A percentile compares a stretch with the other conserved stretches of the same genome.
These are phyloP conservation scores for Physocephala rufipes DNA, from an alignment of 2,888 invertebrate species.

Conservation along the genomic window DNA sequence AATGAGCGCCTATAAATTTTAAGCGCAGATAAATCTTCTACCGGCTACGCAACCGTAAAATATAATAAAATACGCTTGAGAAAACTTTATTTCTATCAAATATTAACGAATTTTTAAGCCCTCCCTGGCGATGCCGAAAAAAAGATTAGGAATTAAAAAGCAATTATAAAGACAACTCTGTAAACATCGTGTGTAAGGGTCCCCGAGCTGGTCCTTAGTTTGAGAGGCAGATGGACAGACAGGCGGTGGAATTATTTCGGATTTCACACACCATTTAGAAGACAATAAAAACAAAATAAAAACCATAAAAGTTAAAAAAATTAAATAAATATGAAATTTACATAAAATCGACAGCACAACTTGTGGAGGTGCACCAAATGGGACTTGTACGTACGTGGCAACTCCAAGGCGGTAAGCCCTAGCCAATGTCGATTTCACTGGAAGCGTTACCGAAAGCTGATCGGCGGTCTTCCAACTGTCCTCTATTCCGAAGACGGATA, in stretches of 20 bases:
- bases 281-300: constrained; percentile 54
- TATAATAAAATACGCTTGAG: constrained; percentile 28
- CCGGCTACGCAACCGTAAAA: constrained; percentile 10
- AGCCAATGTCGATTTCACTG: too few relatives aligned
- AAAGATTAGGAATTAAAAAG: constrained; percentile 61
- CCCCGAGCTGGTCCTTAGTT: neutral
- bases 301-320: constrained; percentile 9
- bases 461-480: constrained; percentile 22
- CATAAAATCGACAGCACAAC: constrained; percentile 53
- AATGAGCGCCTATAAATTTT: constrained; percentile 24
- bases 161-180: constrained; percentile 61
- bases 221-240: neutral
- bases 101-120: too few relatives aligned
- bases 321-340: constrained; percentile 50
- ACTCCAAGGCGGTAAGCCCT: too few relatives aligned
- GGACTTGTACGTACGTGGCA: constrained; percentile 6
- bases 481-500: constrained; percentile 3
- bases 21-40: constrained; percentile 29
- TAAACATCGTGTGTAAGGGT: constrained; percentile 52
- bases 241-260: constrained; percentile 20
- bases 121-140: constrained; percentile 40
- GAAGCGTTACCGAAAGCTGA: neutral
- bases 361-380: neutral
- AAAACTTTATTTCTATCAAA: constrained; percentile 9
- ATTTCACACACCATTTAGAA: constrained; percentile 33